Evolutionary conservation across 2,797 vertebrate genomes (phyloP), one percentile per base, ranked within the genome.

Genomic region (Sciaenops ocellatus): DNA sequence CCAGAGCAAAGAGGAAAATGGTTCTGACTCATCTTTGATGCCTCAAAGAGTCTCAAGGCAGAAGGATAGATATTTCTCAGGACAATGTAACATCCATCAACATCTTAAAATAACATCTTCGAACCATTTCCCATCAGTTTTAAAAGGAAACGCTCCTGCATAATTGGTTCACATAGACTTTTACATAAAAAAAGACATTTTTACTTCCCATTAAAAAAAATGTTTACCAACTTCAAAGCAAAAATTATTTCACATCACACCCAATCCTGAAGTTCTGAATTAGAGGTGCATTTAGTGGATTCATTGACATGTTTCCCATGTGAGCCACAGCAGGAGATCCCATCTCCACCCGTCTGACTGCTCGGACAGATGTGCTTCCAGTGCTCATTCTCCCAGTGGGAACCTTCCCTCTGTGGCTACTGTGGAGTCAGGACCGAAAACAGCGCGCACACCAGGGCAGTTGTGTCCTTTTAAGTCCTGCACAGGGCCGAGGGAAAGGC

Each of bases 1-100:
- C 46, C 34, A 61, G 69, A 76, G 87, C 76, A 90, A 84, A 86
- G 83, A 80, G 84, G 82, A 76, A 90, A 94, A 94, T 90, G 89
- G 85, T 89, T 89, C 83, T 92, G 94, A 93, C 93, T 93, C 87
- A 89, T 90, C 89, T 95, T 92, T 94, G 94, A 94, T 93, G 91
- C 86, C 90, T 92, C 92, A 90, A 93, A 93, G 87, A 85, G 85
- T 89, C 83, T 92, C 77, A 84, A 93, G 90, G 93, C 84, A 94
- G 94, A 92, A 91, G 88, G 76, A 83, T 82, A 86, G 92, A 73
- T 93, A 88, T 94, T 96, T 96, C 93, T 94, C 93, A 78, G 89
- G 82, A 93, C 87, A 95, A 89, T 92, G 83, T 85, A 90, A 92
- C 50, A 38, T 9, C 73, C 80, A 65, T 89, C 79, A 22, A 50